These are phyloP conservation scores for Synergus japonicus DNA, from an alignment of 2,888 invertebrate genomes.

Conservation along the genomic window DNA sequence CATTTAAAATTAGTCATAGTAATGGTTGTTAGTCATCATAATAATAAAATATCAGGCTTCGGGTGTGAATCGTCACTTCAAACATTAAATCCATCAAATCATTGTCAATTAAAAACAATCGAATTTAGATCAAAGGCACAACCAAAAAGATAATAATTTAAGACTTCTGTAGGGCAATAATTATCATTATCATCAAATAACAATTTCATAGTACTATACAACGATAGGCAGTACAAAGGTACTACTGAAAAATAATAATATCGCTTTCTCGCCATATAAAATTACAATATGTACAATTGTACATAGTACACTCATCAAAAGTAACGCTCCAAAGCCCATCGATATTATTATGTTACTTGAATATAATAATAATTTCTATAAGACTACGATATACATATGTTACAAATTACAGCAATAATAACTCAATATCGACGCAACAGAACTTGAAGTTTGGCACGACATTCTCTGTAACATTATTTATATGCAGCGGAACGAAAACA, in stretches of 20 bases:
- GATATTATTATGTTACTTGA: conserved; percentile 34
- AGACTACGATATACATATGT: conserved; percentile 46
- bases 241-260: conserved; percentile 11
- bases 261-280: conserved; percentile 18
- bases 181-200: conserved; percentile 33
- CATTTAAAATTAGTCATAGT: conserved; percentile 55
- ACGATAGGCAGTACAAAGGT: conserved; percentile 4
- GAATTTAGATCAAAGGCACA: conserved; percentile 4
- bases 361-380: conserved; percentile 35
- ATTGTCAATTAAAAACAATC: conserved; percentile 4
- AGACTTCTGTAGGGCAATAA: background rate
- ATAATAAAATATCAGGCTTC: conserved; percentile 53
- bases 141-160: conserved; percentile 13
- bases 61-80: conserved; percentile 4
- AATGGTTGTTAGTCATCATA: conserved; percentile 63
- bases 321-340: conserved; percentile 42
- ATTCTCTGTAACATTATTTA: conserved; percentile 49
- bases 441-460: conserved; percentile 68
- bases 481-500: conserved; percentile 69
- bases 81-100: conserved; percentile 1
- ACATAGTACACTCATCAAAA: conserved; percentile 12
- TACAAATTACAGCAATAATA: conserved; percentile 55
- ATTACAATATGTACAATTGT: conserved; percentile 15
- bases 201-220: conserved; percentile 29
- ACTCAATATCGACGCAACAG: conserved; percentile 23